These are phyloP conservation scores for Eupithecia abbreviata DNA, from an alignment of 2,888 invertebrate species.

Conservation along the genomic window DNA sequence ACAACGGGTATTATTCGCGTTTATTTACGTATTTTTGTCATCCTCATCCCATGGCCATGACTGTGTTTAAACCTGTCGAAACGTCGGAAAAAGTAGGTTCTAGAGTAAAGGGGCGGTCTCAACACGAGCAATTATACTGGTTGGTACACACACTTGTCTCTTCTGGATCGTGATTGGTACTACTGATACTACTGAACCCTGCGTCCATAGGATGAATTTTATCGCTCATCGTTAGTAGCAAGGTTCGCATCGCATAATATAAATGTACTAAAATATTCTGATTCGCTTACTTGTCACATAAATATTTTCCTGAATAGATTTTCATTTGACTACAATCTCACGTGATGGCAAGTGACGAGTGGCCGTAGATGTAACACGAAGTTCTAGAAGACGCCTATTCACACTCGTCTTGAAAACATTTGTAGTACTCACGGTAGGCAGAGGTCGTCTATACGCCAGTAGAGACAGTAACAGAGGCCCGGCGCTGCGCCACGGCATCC, in stretches of 20 bases:
- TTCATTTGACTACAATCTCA: no score
- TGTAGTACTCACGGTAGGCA: conserved; percentile 78
- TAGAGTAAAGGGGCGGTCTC: neutral
- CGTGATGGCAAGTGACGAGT: no score
- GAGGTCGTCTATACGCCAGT: conserved; percentile 92
- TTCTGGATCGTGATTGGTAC: neutral
- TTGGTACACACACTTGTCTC: neutral
- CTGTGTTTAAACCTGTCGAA: no score
- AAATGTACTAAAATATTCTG: no score
- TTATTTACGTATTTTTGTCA: no score
- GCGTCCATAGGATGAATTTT: neutral
- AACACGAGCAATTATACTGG: neutral
- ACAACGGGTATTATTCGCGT: no score
- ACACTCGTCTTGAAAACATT: neutral
- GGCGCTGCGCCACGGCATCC: conserved; percentile 95
- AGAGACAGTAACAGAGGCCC: conserved; percentile 95
- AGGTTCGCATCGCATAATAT: neutral
- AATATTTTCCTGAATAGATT: no score
- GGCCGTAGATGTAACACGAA: no score
- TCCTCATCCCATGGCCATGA: no score
- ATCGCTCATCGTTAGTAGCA: neutral
- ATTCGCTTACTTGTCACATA: no score
- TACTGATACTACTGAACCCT: neutral
- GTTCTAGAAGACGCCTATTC: no score
- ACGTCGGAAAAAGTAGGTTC: neutral